These are phyloP conservation scores for Jaculus jaculus DNA, from an alignment of 2,113 vertebrate species.

Conservation along the genomic window DNA sequence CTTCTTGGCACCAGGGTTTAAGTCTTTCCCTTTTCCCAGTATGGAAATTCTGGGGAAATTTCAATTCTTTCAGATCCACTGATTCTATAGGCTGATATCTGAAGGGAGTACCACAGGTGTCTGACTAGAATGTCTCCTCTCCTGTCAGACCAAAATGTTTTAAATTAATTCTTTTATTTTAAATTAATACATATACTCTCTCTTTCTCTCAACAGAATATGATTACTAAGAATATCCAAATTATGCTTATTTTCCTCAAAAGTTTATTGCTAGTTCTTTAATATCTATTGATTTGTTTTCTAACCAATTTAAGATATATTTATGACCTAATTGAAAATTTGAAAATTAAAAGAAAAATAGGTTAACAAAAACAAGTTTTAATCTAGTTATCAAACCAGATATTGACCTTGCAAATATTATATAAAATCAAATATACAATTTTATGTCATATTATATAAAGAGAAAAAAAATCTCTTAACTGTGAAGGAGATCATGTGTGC, in stretches of 20 bases:
- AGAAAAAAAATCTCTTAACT: neutral
- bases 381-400: neutral
- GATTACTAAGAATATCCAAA: neutral
- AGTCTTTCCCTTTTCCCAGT: no score
- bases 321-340: neutral
- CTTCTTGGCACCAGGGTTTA: no score
- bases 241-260: no score
- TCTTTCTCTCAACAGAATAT: neutral
- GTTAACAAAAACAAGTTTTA: neutral
- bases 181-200: no score
- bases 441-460: neutral
- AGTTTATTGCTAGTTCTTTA: neutral
- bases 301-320: no score
- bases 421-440: neutral
- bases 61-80: no score
- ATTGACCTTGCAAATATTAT: neutral
- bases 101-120: no score
- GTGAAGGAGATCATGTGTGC: neutral
- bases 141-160: neutral
- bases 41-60: no score
- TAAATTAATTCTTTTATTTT: conserved; percentile 18
- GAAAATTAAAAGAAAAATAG: neutral
- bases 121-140: no score
- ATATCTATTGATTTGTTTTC: neutral
- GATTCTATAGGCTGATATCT: no score